phyloP scores from a whole-genome alignment of 1,140 invertebrate species.

The Choristoneura fumiferana region DNA sequence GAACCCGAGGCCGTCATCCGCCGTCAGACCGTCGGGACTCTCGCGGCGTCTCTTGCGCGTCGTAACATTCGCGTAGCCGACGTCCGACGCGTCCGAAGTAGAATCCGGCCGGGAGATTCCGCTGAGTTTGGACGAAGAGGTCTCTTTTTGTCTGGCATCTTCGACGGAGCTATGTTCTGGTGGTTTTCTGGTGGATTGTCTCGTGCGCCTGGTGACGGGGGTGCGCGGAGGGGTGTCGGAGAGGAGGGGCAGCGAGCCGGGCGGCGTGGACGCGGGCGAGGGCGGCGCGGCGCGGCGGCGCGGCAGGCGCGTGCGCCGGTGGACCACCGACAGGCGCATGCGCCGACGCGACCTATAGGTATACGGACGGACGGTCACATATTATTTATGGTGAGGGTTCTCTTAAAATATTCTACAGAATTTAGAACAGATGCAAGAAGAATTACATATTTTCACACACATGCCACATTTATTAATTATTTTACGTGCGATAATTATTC shows the following conservation, averaged over 20 bases:
- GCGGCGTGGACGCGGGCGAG: slow-evolving; percentile 5
- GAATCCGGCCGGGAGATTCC: neutral
- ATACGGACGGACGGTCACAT: neutral
- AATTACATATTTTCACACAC: no score
- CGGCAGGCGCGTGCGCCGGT: slow-evolving; percentile 21
- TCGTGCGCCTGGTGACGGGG: neutral
- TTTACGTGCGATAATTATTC: no score
- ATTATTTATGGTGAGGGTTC: neutral
- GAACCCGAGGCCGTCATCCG: neutral
- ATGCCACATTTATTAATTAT: no score
- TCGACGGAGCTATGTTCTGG: neutral
- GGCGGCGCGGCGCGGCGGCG: slow-evolving; percentile 20
- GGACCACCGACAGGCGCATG: neutral
- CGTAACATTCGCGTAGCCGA: neutral
- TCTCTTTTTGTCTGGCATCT: neutral
- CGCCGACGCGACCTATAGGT: neutral
- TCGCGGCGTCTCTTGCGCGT: neutral
- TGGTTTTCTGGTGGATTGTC: neutral
- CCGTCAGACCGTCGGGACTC: neutral
- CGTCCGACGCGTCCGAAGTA: neutral
- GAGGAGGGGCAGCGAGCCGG: neutral
- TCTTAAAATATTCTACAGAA: no score
- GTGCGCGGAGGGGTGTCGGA: slow-evolving; percentile 7
- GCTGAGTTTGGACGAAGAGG: neutral
- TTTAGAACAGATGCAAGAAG: no score